Conservation (phyloP, 2,113 vertebrate genomes). For the Seriola dumerili region DNA sequence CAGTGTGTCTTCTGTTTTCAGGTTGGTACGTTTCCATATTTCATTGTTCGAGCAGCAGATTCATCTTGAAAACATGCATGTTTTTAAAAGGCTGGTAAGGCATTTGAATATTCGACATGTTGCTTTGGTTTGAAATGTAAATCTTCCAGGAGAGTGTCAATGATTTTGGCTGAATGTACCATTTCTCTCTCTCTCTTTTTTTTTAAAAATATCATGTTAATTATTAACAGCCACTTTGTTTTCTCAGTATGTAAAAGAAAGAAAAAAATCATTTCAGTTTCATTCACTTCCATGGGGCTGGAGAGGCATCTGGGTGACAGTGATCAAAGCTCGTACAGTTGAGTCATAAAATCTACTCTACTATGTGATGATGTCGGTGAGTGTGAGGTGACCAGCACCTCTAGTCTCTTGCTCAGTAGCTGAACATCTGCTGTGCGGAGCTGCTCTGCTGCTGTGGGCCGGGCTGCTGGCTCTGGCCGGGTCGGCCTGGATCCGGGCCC, state of each 20-base stretch:
- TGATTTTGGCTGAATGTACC: conserved; percentile 30
- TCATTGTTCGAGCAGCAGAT: conserved; percentile 30
- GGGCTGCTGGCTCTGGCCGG: conserved; percentile 72
- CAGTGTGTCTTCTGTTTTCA: neutral
- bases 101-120: conserved; percentile 46
- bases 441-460: conserved; percentile 71
- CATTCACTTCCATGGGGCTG: conserved; percentile 39
- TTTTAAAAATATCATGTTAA: neutral
- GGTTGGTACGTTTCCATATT: neutral
- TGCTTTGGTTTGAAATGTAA: conserved; percentile 75
- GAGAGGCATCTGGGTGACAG: conserved; percentile 72
- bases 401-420: conserved; percentile 86
- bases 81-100: conserved; percentile 61
- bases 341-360: conserved; percentile 42
- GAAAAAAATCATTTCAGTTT: neutral
- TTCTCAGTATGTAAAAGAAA: conserved; percentile 12
- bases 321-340: conserved; percentile 43
- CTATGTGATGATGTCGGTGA: conserved; percentile 31
- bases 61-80: conserved; percentile 51
- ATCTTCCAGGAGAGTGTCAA: conserved; percentile 43
- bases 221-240: conserved; percentile 34
- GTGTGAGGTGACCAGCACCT: conserved; percentile 65
- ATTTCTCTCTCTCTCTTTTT: neutral
- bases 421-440: conserved; percentile 91
- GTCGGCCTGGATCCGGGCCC: conserved; percentile 66